Percentiles rank a stretch among this genome's conserved stretches.
These are phyloP conservation scores for Myotis brandtii DNA, from an alignment of 2,113 vertebrate genomes.

Conservation along the genomic window DNA sequence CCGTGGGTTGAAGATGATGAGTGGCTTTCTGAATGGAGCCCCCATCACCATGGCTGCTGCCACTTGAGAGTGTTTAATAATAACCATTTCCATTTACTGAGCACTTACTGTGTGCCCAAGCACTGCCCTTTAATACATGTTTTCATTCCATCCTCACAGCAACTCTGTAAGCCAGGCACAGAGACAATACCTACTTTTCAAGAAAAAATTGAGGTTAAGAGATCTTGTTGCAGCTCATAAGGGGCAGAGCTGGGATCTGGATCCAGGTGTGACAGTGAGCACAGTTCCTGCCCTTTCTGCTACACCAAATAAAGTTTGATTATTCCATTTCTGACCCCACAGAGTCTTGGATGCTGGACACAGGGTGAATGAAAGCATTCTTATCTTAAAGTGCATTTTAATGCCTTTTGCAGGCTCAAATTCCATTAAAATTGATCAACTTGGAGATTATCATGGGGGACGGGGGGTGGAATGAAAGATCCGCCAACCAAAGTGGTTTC, in stretches of 20 bases:
- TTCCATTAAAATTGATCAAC: conserved; percentile 11
- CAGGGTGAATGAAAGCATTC: not conserved
- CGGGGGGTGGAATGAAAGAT: not conserved
- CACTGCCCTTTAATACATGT: not conserved
- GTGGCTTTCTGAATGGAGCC: not conserved
- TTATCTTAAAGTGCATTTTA: not conserved
- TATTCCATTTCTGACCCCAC: not conserved
- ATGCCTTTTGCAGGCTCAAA: not conserved
- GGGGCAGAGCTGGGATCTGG: not conserved
- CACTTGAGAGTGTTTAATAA: not conserved
- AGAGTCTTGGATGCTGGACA: not conserved
- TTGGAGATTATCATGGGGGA: not conserved
- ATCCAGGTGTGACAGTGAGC: not conserved
- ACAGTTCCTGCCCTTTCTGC: not conserved
- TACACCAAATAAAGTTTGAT: not conserved
- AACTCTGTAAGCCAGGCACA: not conserved
- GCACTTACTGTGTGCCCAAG: not conserved
- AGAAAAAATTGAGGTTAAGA: not conserved
- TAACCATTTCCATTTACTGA: not conserved
- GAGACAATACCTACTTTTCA: not conserved
- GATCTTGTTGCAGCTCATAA: no score
- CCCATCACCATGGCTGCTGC: not conserved
- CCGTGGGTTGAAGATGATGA: not conserved
- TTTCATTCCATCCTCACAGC: not conserved
- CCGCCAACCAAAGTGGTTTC: not conserved